Conservation (phyloP, 2,797 vertebrate species). For the Otolemur crassicaudatus region DNA sequence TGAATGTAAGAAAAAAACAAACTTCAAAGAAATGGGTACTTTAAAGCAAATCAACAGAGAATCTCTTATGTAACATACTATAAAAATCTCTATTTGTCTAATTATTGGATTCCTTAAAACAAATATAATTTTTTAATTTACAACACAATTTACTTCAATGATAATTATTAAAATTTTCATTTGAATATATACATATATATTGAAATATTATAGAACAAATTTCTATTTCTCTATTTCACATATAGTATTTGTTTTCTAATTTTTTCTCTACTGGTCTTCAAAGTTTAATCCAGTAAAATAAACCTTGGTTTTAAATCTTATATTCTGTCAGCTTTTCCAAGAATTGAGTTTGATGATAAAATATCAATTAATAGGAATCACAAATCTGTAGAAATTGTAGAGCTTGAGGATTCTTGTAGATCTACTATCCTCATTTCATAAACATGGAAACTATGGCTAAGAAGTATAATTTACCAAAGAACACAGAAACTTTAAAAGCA, state of each 20-base stretch:
- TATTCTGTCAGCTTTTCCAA: neutral
- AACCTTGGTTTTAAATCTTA: neutral
- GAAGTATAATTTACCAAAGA: neutral
- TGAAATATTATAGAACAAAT: neutral
- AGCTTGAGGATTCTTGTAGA: neutral
- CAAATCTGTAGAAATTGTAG: neutral
- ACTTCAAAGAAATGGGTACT: neutral
- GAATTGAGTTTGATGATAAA: slow-evolving; percentile 27
- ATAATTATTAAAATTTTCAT: slow-evolving; percentile 1
- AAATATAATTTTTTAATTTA: neutral
- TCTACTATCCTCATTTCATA: neutral
- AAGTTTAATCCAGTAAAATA: neutral
- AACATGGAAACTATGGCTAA: neutral
- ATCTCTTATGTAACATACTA: neutral
- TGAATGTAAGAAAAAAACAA: neutral
- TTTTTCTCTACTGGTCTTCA: neutral
- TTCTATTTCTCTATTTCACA: neutral
- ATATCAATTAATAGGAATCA: slow-evolving; percentile 31
- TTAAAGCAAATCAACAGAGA: slow-evolving; percentile 38
- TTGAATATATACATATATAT: neutral
- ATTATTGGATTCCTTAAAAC: neutral
- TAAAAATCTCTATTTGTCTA: neutral
- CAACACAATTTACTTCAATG: neutral
- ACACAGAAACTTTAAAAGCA: neutral
- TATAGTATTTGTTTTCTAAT: neutral